Conservation (phyloP, 1,140 invertebrate species). For the Trichogramma pretiosum region DNA sequence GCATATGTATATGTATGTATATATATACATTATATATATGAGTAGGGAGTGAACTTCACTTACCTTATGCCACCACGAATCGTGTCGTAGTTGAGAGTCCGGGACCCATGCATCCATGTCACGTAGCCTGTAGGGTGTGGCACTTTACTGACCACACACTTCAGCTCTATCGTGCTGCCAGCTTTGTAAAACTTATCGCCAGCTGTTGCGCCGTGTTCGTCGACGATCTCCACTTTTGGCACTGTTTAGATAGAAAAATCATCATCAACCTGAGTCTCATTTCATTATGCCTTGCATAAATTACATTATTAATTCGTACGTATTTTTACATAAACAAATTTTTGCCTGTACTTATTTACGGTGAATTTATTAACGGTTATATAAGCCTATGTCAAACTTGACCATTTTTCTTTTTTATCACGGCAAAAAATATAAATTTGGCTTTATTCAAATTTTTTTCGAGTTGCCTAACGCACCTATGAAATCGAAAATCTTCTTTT, state of each 20-base stretch:
- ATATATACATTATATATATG: background rate
- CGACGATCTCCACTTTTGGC: slow-evolving; percentile 74
- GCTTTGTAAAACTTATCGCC: slow-evolving; percentile 80
- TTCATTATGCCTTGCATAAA: no score
- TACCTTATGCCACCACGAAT: slow-evolving; percentile 77
- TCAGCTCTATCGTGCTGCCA: slow-evolving; percentile 75
- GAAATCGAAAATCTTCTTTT: no score
- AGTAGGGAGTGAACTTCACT: slow-evolving; percentile 13
- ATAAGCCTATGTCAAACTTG: no score
- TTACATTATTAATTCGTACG: no score
- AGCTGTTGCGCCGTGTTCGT: slow-evolving; percentile 67
- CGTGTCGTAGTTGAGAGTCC: slow-evolving; percentile 76
- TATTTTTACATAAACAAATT: no score
- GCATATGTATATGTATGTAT: background rate
- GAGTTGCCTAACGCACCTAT: no score
- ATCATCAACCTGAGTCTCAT: no score
- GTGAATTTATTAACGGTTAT: no score
- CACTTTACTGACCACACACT: slow-evolving; percentile 74
- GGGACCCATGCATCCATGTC: slow-evolving; percentile 67
- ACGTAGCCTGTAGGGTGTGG: slow-evolving; percentile 69
- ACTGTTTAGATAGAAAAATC: slow-evolving; percentile 51
- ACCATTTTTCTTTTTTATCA: no score
- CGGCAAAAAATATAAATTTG: no score
- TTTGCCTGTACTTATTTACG: no score
- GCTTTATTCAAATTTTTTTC: no score